A percentile compares a stretch with the other conserved stretches of the same genome.
Conservation (phyloP, 2,113 vertebrate genomes). For the Sialia sialis region DNA sequence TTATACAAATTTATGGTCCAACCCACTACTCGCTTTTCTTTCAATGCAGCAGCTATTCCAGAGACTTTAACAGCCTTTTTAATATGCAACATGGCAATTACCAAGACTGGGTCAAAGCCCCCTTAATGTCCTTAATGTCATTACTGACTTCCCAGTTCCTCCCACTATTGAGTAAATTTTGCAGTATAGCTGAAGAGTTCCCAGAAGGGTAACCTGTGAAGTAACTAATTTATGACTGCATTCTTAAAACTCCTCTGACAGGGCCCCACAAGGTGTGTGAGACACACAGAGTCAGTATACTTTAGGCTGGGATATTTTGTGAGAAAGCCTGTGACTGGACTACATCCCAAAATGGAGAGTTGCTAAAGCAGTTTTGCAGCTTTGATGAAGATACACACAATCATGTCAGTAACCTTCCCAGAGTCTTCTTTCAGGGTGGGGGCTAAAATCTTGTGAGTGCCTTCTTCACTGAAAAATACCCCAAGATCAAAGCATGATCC, state of each 20-base stretch:
- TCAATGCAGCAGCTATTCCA: not conserved
- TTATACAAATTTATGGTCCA: not conserved
- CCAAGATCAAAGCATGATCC: not conserved
- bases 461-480: not conserved
- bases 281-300: not conserved
- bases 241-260: not conserved
- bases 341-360: not conserved
- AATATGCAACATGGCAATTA: not conserved
- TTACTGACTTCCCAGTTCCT: not conserved
- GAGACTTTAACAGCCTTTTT: not conserved
- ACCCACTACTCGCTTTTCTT: not conserved
- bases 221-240: rapidly evolving
- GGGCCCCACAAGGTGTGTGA: rapidly evolving
- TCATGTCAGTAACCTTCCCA: not conserved
- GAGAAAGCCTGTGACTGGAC: not conserved
- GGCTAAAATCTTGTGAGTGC: not conserved
- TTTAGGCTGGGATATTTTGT: not conserved
- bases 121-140: not conserved
- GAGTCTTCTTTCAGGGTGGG: not conserved
- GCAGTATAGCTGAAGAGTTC: not conserved
- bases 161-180: not conserved
- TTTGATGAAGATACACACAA: rapidly evolving
- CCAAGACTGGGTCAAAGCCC: not conserved
- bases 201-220: not conserved
- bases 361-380: not conserved